Conservation (phyloP, 2,797 vertebrate species). For the Tokudaia muenninki region DNA sequence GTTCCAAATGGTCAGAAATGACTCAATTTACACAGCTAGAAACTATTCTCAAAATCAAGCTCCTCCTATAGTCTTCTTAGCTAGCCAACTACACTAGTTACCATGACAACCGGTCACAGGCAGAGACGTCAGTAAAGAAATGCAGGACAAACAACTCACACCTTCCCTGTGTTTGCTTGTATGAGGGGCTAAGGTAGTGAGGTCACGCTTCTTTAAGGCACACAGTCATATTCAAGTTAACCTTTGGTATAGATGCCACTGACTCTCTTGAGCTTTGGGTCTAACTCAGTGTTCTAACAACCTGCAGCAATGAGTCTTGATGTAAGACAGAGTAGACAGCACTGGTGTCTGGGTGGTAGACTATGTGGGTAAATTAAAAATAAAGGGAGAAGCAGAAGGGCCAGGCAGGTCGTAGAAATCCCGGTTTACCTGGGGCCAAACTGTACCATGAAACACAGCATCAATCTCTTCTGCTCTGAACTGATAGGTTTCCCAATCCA, state of each 20-base stretch:
- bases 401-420: neutral
- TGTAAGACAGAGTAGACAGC: neutral
- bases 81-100: neutral
- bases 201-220: neutral
- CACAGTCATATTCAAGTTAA: neutral
- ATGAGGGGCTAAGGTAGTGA: neutral
- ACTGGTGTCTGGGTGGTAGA: neutral
- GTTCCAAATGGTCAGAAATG: neutral
- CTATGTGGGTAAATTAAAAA: neutral
- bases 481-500: slow-evolving; percentile 92
- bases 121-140: neutral
- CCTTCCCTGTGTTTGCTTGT: neutral
- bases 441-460: slow-evolving; percentile 92
- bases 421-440: slow-evolving; percentile 95
- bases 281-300: slow-evolving; percentile 19
- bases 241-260: neutral
- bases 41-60: slow-evolving; percentile 22
- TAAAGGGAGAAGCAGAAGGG: neutral
- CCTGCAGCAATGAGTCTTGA: neutral
- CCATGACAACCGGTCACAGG: neutral
- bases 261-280: slow-evolving; percentile 17
- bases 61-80: neutral
- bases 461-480: slow-evolving; percentile 95
- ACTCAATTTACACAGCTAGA: neutral
- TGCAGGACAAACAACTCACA: neutral